phyloP scores from a whole-genome alignment of 1,140 invertebrate species.

The Hirudo medicinalis region DNA sequence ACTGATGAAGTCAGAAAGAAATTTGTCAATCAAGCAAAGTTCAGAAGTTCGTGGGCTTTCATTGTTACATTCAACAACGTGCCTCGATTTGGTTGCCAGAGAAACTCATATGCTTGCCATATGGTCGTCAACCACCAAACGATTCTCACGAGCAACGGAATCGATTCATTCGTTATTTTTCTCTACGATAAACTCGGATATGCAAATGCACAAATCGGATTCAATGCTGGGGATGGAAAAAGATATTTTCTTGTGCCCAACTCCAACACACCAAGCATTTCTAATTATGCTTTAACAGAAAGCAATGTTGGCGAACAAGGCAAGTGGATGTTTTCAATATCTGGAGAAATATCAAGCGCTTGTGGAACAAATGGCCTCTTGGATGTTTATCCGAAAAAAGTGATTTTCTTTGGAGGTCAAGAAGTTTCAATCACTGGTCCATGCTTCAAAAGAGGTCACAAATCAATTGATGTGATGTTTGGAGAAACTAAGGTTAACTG shows the following conservation, averaged over 20 bases:
- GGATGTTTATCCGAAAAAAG: constrained; percentile 7
- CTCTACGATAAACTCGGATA: constrained; percentile 8
- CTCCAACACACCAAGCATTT: background rate
- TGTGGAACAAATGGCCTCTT: background rate
- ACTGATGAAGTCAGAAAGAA: constrained; percentile 6
- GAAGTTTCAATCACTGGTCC: background rate
- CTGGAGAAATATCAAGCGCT: background rate
- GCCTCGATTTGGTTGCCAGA: background rate
- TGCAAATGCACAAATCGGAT: background rate
- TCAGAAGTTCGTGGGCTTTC: background rate
- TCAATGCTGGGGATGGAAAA: background rate
- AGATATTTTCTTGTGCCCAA: background rate
- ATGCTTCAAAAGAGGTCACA: background rate
- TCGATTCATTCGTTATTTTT: constrained; percentile 5
- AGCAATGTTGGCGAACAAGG: constrained; percentile 6
- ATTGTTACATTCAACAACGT: constrained; percentile 6
- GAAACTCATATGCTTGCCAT: background rate
- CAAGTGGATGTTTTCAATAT: constrained; percentile 5
- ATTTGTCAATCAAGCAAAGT: background rate
- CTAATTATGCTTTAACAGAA: background rate
- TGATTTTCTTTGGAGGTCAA: background rate
- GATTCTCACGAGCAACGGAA: constrained; percentile 5
- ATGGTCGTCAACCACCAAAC: constrained; percentile 2
- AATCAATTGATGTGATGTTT: too few relatives aligned
- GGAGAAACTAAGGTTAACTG: background rate